phyloP scores from a whole-genome alignment of 1,140 invertebrate species.

The Halictus rubicundus region DNA sequence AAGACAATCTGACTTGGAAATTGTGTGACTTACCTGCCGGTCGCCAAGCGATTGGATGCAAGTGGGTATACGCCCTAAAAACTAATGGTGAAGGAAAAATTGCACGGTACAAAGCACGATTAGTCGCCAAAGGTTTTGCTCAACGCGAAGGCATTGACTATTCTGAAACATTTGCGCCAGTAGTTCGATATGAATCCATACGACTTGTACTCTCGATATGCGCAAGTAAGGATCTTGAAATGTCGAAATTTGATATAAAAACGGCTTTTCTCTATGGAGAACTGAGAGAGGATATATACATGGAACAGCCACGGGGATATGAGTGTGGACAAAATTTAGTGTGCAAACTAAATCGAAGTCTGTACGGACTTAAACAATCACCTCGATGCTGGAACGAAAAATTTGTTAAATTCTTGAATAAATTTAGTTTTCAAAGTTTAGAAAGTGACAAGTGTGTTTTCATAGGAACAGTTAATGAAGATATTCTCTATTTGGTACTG shows the following conservation, averaged over 20 bases:
- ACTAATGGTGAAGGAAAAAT: neutral
- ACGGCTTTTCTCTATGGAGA: neutral
- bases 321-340: neutral
- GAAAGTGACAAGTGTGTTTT: constrained; percentile 15
- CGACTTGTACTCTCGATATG: neutral
- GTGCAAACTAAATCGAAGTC: neutral
- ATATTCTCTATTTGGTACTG: neutral
- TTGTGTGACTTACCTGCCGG: neutral
- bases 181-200: neutral
- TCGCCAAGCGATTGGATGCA: neutral
- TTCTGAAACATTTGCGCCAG: neutral
- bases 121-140: neutral
- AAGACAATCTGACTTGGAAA: constrained; percentile 3
- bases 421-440: constrained; percentile 1
- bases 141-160: constrained; percentile 1
- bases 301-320: constrained; percentile 17
- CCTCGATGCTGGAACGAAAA: constrained; percentile 25
- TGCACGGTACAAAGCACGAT: neutral
- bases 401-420: constrained; percentile 13
- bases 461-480: neutral
- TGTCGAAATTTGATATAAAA: neutral
- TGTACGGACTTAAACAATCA: constrained; percentile 31
- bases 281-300: constrained; percentile 5
- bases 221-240: neutral
- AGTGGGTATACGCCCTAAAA: constrained; percentile 13